These are phyloP conservation scores for Dendrocopos noguchii DNA, from an alignment of 2,113 vertebrate species.

Conservation along the genomic window DNA sequence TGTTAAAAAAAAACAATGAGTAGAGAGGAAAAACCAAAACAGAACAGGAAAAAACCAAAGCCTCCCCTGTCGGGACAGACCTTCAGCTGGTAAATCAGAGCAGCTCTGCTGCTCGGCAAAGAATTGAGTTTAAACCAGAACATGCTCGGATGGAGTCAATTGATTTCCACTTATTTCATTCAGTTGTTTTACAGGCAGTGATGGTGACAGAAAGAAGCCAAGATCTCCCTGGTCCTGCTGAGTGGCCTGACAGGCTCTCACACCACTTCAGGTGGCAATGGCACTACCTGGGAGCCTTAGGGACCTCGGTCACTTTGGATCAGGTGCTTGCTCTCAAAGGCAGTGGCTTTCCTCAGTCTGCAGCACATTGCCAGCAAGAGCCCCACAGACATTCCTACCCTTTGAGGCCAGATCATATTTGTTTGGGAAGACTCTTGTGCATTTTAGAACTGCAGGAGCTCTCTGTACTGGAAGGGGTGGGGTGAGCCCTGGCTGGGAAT, in stretches of 20 bases:
- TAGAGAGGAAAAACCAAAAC: too few relatives aligned
- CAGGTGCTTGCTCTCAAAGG: fast-evolving
- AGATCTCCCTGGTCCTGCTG: neutral
- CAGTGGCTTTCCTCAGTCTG: neutral
- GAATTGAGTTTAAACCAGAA: neutral
- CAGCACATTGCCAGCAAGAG: neutral
- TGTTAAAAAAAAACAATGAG: neutral
- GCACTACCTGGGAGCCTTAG: fast-evolving
- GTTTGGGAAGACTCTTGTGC: neutral
- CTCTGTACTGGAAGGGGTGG: neutral
- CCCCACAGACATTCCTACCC: neutral
- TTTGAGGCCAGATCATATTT: neutral
- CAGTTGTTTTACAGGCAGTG: neutral
- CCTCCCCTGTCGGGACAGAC: neutral
- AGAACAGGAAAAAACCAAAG: neutral
- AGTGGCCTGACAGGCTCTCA: neutral
- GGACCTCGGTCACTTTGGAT: fast-evolving
- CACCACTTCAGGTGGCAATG: neutral
- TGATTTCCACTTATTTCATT: neutral
- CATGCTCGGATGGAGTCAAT: neutral
- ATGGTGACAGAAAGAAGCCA: neutral
- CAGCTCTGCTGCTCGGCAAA: neutral
- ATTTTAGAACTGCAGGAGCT: neutral
- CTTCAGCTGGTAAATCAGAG: neutral
- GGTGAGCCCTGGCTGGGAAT: neutral